These are phyloP conservation scores for Catharus minimus DNA, from an alignment of 2,113 vertebrate genomes.

Conservation along the genomic window DNA sequence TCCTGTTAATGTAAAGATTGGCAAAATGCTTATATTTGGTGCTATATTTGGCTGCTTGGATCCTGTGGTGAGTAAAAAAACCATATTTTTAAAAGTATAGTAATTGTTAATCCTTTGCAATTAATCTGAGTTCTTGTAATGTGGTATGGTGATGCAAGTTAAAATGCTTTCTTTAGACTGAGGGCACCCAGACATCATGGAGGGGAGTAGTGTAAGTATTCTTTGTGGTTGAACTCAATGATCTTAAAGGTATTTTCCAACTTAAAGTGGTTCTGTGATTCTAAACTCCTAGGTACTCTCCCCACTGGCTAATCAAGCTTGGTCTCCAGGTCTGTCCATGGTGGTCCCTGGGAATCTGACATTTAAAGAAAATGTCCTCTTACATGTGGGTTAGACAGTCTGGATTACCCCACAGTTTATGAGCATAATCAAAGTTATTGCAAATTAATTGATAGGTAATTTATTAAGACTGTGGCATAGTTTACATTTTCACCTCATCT, in stretches of 20 bases:
- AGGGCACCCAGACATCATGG: not conserved
- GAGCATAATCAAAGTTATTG: not conserved
- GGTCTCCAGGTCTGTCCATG: not conserved
- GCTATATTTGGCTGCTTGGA: conserved; percentile 95
- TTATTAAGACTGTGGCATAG: not conserved
- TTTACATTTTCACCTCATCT: not conserved
- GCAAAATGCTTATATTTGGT: conserved; percentile 98
- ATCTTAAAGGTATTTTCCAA: not conserved
- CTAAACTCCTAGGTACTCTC: not conserved
- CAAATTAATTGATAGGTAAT: not conserved
- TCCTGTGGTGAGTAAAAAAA: conserved; percentile 82
- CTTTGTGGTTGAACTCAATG: not conserved
- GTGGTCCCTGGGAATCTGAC: not conserved
- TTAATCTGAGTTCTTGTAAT: not conserved
- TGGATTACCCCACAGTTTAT: not conserved
- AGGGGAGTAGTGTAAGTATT: not conserved
- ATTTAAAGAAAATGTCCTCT: not conserved
- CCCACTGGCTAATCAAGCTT: not conserved
- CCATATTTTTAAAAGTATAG: not conserved
- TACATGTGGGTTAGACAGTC: not conserved
- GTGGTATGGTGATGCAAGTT: not conserved
- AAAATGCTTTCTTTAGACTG: not conserved
- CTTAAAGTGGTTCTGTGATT: not conserved
- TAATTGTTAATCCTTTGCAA: not conserved
- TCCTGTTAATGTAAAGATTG: conserved; percentile 96